Conservation (phyloP, 2,797 vertebrate species). For the Hoplostethus mediterraneus region DNA sequence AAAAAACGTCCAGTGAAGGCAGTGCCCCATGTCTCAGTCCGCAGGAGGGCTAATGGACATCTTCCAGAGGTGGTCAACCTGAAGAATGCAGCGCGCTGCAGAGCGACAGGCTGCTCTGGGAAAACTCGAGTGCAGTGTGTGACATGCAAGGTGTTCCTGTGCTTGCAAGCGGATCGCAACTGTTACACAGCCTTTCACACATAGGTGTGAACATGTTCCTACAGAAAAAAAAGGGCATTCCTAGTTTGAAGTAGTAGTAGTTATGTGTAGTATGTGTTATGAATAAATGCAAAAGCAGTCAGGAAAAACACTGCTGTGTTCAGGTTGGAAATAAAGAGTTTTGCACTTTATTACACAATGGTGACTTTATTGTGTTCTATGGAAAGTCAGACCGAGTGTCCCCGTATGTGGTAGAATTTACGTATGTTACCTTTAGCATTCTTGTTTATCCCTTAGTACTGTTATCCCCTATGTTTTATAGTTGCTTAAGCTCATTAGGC, state of each 20-base stretch:
- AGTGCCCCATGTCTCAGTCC: conserved; percentile 12
- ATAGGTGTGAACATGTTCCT: not conserved
- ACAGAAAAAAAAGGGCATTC: not conserved
- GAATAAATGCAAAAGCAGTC: conserved; percentile 6
- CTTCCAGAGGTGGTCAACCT: not conserved
- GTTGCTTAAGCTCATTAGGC: too few species aligned
- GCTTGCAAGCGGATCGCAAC: conserved; percentile 11
- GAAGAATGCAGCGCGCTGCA: conserved; percentile 24
- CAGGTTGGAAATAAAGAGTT: conserved; percentile 4
- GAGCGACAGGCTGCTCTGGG: conserved; percentile 19
- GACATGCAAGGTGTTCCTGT: conserved; percentile 29
- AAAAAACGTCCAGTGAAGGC: too few species aligned
- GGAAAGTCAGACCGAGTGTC: too few species aligned
- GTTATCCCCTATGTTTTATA: too few species aligned
- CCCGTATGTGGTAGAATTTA: too few species aligned
- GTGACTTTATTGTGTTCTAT: too few species aligned
- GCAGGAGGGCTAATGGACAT: conserved; percentile 1
- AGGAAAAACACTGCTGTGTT: conserved; percentile 13
- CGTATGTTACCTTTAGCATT: too few species aligned
- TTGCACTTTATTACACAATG: conserved; percentile 20
- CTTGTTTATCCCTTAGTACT: too few species aligned
- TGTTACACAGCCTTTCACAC: conserved; percentile 28
- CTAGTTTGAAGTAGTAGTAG: not conserved
- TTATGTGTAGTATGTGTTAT: conserved; percentile 13
- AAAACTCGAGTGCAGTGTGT: conserved; percentile 20